Conservation (phyloP, 2,888 invertebrate species). For the Pollenia angustigena region DNA sequence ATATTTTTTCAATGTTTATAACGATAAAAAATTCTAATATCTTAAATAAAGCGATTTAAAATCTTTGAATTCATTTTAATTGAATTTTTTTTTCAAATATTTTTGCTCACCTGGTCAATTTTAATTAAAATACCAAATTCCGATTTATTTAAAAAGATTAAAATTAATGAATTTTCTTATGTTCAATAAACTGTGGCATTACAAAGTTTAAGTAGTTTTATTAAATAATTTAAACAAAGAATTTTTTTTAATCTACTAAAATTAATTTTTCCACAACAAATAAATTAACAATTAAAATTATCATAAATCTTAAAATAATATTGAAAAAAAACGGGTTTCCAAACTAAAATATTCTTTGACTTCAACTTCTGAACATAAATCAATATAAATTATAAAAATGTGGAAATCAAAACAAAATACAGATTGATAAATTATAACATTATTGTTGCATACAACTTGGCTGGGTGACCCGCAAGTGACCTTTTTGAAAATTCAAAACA, state of each 20-base stretch:
- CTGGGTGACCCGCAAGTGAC: slow-evolving; percentile 27
- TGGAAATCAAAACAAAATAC: slow-evolving; percentile 6
- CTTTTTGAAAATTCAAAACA: slow-evolving; percentile 11
- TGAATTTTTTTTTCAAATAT: neutral
- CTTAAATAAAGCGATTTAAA: too few relatives aligned
- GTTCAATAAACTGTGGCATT: neutral
- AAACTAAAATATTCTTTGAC: neutral
- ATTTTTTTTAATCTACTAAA: neutral
- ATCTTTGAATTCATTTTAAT: neutral
- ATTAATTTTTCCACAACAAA: neutral
- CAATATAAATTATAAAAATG: slow-evolving; percentile 23
- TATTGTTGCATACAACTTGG: slow-evolving; percentile 19
- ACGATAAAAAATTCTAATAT: too few relatives aligned
- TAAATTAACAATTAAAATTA: slow-evolving; percentile 1
- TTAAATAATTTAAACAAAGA: neutral
- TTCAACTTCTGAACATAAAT: slow-evolving; percentile 16
- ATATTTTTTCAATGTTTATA: too few relatives aligned
- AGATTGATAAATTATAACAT: slow-evolving; percentile 31
- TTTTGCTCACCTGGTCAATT: slow-evolving; percentile 27
- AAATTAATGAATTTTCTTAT: neutral
- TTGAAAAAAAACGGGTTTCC: neutral
- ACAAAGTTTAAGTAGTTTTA: neutral
- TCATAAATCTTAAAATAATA: neutral
- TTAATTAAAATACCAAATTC: slow-evolving; percentile 29
- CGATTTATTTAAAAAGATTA: slow-evolving; percentile 14